A percentile compares a stretch with the other conserved stretches of the same genome.
These are phyloP conservation scores for Drosophila guanche DNA, from an alignment of 1,140 invertebrate genomes.

Conservation along the genomic window DNA sequence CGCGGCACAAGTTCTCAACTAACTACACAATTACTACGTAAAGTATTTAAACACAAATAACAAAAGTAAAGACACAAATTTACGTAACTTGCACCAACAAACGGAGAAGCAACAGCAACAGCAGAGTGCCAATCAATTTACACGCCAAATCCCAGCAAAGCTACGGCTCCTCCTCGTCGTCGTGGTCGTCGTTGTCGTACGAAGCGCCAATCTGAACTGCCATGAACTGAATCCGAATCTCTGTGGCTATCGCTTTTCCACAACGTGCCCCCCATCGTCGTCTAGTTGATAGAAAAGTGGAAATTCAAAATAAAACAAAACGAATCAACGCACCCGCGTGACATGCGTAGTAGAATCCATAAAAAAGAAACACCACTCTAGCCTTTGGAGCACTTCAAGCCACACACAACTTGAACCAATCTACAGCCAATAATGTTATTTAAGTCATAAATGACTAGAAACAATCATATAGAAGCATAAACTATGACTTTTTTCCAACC, in stretches of 20 bases:
- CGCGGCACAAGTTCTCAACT: slow-evolving; percentile 35
- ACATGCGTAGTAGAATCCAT: slow-evolving; percentile 34
- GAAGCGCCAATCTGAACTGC: slow-evolving; percentile 68
- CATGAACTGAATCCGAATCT: slow-evolving; percentile 62
- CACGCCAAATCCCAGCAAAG: slow-evolving; percentile 25
- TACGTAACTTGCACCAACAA: slow-evolving; percentile 64
- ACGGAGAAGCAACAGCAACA: slow-evolving; percentile 32
- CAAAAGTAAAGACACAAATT: slow-evolving; percentile 48
- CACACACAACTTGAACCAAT: not conserved
- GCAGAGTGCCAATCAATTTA: slow-evolving; percentile 47
- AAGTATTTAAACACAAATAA: slow-evolving; percentile 56
- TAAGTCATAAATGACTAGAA: not conserved
- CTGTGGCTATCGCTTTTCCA: slow-evolving; percentile 63
- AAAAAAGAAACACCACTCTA: slow-evolving; percentile 1
- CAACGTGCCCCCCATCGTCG: slow-evolving; percentile 52
- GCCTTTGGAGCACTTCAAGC: not conserved
- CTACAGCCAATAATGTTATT: too few relatives aligned
- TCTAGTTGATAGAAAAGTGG: slow-evolving; percentile 47
- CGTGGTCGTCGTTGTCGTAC: slow-evolving; percentile 52
- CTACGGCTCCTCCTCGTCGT: slow-evolving; percentile 31
- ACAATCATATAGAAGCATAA: not conserved
- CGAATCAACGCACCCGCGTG: slow-evolving; percentile 38
- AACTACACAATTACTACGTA: slow-evolving; percentile 65
- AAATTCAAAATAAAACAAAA: slow-evolving; percentile 58
- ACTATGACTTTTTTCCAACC: slow-evolving; percentile 9